phyloP scores from a whole-genome alignment of 2,888 invertebrate species.

The Harpalus rubripes region DNA sequence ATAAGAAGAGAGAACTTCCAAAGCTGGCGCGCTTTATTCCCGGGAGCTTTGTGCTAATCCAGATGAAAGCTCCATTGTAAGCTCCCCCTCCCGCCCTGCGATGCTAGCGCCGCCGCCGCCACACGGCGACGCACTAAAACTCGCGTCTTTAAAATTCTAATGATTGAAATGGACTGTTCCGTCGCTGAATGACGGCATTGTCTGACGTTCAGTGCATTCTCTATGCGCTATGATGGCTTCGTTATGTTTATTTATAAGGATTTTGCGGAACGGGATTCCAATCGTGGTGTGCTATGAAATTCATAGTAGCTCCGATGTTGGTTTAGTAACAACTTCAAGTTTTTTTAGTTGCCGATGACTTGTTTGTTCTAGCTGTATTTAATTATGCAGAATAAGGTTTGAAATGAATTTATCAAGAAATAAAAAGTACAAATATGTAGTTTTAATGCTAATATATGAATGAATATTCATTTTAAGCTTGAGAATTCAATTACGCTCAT shows the following conservation, averaged over 20 bases:
- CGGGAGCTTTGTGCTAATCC: constrained; percentile 74
- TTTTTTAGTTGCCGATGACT: constrained; percentile 2
- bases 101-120: constrained; percentile 72
- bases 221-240: constrained; percentile 12
- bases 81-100: constrained; percentile 68
- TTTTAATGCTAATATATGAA: neutral
- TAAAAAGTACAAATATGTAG: constrained; percentile 1
- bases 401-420: constrained; percentile 3
- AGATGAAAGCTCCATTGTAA: constrained; percentile 76
- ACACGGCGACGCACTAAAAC: constrained; percentile 70
- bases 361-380: constrained; percentile 21
- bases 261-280: constrained; percentile 18
- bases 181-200: constrained; percentile 42
- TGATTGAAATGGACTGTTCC: constrained; percentile 75
- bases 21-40: constrained; percentile 62
- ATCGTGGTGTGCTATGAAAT: neutral
- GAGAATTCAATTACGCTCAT: neutral
- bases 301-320: neutral
- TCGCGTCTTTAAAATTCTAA: constrained; percentile 74
- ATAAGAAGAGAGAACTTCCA: constrained; percentile 55
- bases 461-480: neutral
- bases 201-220: constrained; percentile 47
- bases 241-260: constrained; percentile 49
- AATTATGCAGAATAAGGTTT: neutral
- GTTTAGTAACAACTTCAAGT: constrained; percentile 8